These are phyloP conservation scores for Ageneiosus marmoratus DNA, from an alignment of 2,113 vertebrate species.

Conservation along the genomic window DNA sequence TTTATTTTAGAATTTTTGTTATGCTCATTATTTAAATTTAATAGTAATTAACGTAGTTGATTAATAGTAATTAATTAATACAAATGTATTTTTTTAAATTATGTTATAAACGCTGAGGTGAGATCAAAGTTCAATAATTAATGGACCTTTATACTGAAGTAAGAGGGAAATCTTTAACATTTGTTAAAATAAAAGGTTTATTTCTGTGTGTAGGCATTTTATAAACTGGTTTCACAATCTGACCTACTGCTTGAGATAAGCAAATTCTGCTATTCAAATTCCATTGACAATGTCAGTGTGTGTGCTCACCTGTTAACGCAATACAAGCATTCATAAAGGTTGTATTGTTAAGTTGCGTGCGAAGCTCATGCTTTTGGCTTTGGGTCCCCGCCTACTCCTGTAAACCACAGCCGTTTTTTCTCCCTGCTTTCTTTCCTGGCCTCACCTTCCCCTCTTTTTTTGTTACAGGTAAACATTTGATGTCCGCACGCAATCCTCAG, in stretches of 20 bases:
- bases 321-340: constrained; percentile 82
- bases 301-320: constrained; percentile 69
- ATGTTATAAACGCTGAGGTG: not conserved
- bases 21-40: not conserved
- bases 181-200: not conserved
- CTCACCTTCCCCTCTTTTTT: constrained; percentile 76
- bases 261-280: constrained; percentile 41
- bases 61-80: not conserved
- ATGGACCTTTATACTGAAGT: not conserved
- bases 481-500: constrained; percentile 74
- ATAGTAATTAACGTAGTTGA: not conserved
- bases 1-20: not conserved
- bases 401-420: constrained; percentile 78
- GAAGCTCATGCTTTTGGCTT: constrained; percentile 77
- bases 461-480: constrained; percentile 78
- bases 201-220: constrained; percentile 10
- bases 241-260: constrained; percentile 43
- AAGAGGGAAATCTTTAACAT: not conserved
- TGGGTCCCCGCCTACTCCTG: constrained; percentile 79
- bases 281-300: constrained; percentile 24
- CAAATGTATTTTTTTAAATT: not conserved
- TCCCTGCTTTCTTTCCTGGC: constrained; percentile 60
- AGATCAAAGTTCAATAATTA: not conserved
- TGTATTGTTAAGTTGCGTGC: constrained; percentile 93
- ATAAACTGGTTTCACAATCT: constrained; percentile 38